These are phyloP conservation scores for Lathronympha strigana DNA, from an alignment of 2,888 invertebrate genomes.

Conservation along the genomic window DNA sequence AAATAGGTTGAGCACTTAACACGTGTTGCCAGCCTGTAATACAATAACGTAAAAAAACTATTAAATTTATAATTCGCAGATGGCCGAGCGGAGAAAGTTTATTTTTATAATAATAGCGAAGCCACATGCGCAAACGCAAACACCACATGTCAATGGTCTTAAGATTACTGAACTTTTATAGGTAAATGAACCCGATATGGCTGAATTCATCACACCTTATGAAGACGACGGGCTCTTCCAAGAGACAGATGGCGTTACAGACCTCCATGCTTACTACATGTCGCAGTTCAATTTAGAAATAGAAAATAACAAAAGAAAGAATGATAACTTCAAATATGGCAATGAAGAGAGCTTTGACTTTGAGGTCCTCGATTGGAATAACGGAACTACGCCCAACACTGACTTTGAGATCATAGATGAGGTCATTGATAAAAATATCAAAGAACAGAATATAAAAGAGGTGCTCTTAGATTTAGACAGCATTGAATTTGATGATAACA, in stretches of 20 bases:
- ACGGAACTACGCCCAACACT: conserved; percentile 49
- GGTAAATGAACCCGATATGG: conserved; percentile 60
- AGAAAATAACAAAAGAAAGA: conserved; percentile 66
- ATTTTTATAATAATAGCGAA: conserved; percentile 83
- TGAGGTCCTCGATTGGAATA: conserved; percentile 71
- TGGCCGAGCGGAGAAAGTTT: conserved; percentile 82
- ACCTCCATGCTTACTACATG: conserved; percentile 80
- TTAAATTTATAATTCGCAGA: conserved; percentile 81
- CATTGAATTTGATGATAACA: conserved; percentile 71
- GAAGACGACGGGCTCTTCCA: conserved; percentile 71
- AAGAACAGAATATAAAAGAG: conserved; percentile 77
- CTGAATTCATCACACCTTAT: conserved; percentile 72
- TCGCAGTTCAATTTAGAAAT: conserved; percentile 79
- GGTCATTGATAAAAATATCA: conserved; percentile 71
- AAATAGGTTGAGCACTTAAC: conserved; percentile 58
- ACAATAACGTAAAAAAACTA: conserved; percentile 67
- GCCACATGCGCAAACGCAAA: conserved; percentile 74
- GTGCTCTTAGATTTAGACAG: conserved; percentile 74
- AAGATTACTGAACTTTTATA: conserved; percentile 73
- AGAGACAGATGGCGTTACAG: conserved; percentile 70
- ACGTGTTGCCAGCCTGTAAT: conserved; percentile 67
- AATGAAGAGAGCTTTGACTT: conserved; percentile 77
- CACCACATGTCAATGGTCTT: conserved; percentile 75
- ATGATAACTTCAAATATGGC: conserved; percentile 70
- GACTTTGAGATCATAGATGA: conserved; percentile 74